These are phyloP conservation scores for Phrynocephalus forsythii DNA, from an alignment of 2,797 vertebrate genomes.

Conservation along the genomic window DNA sequence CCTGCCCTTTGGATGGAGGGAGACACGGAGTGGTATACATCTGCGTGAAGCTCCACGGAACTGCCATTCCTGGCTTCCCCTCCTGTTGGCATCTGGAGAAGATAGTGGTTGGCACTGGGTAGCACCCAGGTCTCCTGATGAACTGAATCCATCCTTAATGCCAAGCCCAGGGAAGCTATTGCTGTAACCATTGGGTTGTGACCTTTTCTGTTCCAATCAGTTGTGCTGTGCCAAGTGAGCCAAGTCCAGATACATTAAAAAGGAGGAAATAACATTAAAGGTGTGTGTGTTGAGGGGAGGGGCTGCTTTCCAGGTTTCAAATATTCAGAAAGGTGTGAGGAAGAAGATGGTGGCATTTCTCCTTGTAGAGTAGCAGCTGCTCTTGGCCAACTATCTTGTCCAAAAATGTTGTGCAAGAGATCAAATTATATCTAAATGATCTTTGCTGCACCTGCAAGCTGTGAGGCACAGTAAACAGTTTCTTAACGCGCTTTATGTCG, in stretches of 20 bases:
- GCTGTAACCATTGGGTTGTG: too few relatives aligned
- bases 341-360: neutral
- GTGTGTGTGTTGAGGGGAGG: neutral
- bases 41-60: too few relatives aligned
- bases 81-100: too few relatives aligned
- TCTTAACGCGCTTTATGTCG: neutral
- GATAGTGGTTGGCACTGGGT: too few relatives aligned
- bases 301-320: neutral
- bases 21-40: too few relatives aligned
- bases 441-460: neutral
- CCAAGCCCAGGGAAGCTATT: too few relatives aligned
- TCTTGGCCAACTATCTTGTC: neutral
- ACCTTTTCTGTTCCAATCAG: too few relatives aligned
- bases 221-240: neutral
- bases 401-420: neutral
- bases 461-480: neutral
- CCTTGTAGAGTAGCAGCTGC: neutral
- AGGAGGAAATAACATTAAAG: too few relatives aligned
- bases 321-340: neutral
- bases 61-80: too few relatives aligned
- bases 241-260: neutral
- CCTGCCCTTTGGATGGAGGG: too few relatives aligned
- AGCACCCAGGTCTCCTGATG: too few relatives aligned
- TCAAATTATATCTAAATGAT: neutral
- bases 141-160: too few relatives aligned